Evolutionary conservation across 1,140 invertebrate species (phyloP), one percentile per base, ranked within the genome.

Genomic region (Anadara kagoshimensis): DNA sequence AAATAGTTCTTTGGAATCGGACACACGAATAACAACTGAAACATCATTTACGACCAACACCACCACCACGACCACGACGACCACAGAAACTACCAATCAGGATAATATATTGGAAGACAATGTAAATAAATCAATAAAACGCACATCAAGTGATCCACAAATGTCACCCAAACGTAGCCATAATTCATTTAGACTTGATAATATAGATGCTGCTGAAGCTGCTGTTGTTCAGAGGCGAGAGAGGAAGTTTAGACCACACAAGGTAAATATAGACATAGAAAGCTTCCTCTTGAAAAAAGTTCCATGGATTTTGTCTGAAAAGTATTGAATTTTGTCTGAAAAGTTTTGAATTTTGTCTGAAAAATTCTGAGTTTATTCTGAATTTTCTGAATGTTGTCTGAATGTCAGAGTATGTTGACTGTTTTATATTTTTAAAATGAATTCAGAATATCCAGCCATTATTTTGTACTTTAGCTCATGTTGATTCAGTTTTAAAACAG

Each of bases 61-160:
- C 41, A 70, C 59, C 5, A 49, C 45, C 44, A 68, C 57, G 18
- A 59, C 64, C 49, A 73, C 49, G 8, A 64, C 54, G 20, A 69
- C 62, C 41, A 70, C 59, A 62, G 72, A 75, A 57, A 61, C 79
- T 29, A 62, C 68, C 14, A 80, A 73, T 54, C 75, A 76, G 47
- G 80, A 80, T 70, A 80, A 80, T 66, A 63, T 67, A 57, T 63
- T 73, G 20, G 29, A 36, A 7, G 29, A 36, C 29, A 36, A 36
- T 36, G 69, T 61, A 59, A 66, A 65, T n/a, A 58, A 71, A n/a
- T 43, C 54, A 44, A 51, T 86, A 43, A 86, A 85, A 69, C 77
- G 85, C 49, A 81, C 63, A 63, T 80, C 77, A 26, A 83, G 80
- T 74, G 83, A 86, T 59, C 67, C 74, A 58, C 26, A 45, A 18